Evolutionary conservation across 1,140 invertebrate species (phyloP), one percentile per base, ranked within the genome.

Genomic region (Eurosta solidaginis): DNA sequence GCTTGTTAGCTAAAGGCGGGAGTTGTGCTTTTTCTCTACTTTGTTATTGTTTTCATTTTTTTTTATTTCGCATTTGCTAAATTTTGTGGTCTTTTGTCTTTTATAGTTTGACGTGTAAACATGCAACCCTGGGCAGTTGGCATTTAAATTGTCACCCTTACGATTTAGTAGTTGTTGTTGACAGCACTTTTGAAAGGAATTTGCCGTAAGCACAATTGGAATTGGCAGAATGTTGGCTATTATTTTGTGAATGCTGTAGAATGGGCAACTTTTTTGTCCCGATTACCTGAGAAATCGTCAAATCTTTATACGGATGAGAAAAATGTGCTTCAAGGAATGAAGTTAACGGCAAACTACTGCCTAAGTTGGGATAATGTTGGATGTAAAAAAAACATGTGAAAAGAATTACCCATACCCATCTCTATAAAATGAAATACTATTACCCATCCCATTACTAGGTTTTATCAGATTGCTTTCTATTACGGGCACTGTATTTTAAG

Each of bases 1-100:
- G 59, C 59, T 68, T 68, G 33, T 68, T 40, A 68, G 59, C 22
- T 68, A n/a, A n/a, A 68, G 59, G 59, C 59, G 59, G 59, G 29
- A 20, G 45, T 52, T 4, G 49, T 22, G 49, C 22, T 3, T 5
- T 25, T 20, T 20, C 5, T 52, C 25, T 52, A 17, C 17, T 7
- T n/a, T 63, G 54, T 27, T 17, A 20, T 54, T 54, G n/a, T n/a
- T n/a, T n/a, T n/a, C n/a, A n/a, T 54, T 54, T n/a, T n/a, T 63
- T 63, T 17, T 12, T 12, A 20, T 10, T 14, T 68, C 3, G 59
- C 33, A 20, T 42, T 17, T 68, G 33, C 59, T 10, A 36, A 68
- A 68, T 68, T 40, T 36, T 68, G 59, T 20, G 36, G 59, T 36
- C n/a, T n/a, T 68, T 68, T 68, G 59, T 68, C 33, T 40, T 68